A percentile compares a stretch with the other conserved stretches of the same genome.
Evolutionary conservation across 2,113 vertebrate species (phyloP).

Genomic region (Pavo muticus): DNA sequence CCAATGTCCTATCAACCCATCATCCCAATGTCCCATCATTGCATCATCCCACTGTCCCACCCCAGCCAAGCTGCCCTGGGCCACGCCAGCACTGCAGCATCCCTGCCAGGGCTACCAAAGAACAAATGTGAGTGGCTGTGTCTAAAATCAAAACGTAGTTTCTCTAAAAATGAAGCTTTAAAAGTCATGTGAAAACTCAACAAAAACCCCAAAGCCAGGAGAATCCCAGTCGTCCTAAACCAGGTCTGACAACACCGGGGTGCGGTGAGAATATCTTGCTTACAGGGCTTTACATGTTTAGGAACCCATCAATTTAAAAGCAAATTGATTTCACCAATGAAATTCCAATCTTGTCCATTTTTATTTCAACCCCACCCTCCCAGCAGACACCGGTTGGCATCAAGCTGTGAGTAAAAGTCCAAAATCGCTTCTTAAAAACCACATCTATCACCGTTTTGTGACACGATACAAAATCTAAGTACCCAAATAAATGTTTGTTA

Average conservation of each 20-base stretch:
- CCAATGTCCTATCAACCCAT: too few relatives aligned
- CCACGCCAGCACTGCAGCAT: rapidly evolving
- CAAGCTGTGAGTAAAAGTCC: constrained; percentile 14
- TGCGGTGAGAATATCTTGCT: not conserved
- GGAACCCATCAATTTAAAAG: constrained; percentile 17
- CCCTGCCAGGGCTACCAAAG: rapidly evolving
- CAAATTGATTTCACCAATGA: not conserved
- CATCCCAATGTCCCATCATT: too few relatives aligned
- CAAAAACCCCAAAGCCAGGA: rapidly evolving
- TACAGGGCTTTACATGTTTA: not conserved
- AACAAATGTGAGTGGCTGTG: rapidly evolving
- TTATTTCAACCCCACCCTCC: not conserved
- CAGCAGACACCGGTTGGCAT: not conserved
- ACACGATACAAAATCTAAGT: not conserved
- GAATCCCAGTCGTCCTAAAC: not conserved
- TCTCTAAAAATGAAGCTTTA: not conserved
- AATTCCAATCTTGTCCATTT: not conserved
- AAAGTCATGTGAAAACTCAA: not conserved
- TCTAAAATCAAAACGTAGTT: not conserved
- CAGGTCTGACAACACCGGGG: not conserved
- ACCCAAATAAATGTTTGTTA: constrained; percentile 30
- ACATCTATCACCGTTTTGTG: not conserved
- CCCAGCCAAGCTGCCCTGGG: not conserved
- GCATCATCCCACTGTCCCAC: not conserved
- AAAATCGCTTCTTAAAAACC: not conserved